Evolutionary conservation across 2,888 invertebrate species (phyloP).

Genomic region (Tetrapedia diversipes): DNA sequence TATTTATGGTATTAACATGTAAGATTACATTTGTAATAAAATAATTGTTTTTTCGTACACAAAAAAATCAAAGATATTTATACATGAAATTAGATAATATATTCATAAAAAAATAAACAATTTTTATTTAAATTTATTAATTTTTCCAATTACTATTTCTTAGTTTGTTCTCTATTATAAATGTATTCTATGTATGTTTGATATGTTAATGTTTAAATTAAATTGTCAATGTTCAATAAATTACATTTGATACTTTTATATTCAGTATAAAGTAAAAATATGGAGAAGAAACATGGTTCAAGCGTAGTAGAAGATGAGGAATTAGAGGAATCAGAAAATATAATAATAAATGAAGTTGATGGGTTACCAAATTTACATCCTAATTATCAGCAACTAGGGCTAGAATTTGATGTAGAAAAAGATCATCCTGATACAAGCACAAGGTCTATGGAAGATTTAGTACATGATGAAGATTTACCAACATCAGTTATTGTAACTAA

Average conservation of each 20-base stretch:
- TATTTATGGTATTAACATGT: not conserved
- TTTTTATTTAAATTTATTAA: not conserved
- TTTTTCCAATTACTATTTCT: not conserved
- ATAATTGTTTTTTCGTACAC: not conserved
- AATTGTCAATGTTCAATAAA: too few species aligned
- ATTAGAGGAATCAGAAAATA: slow-evolving; percentile 85
- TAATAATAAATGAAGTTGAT: slow-evolving; percentile 93
- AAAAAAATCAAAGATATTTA: not conserved
- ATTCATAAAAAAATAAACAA: not conserved
- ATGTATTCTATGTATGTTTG: not conserved
- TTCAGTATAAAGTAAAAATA: slow-evolving; percentile 62
- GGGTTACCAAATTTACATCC: slow-evolving; percentile 94
- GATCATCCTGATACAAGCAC: slow-evolving; percentile 71
- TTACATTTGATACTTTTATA: slow-evolving; percentile 12
- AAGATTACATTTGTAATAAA: slow-evolving; percentile 9
- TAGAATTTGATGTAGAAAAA: slow-evolving; percentile 82
- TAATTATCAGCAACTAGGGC: slow-evolving; percentile 88
- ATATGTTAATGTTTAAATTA: not conserved
- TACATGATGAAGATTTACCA: slow-evolving; percentile 91
- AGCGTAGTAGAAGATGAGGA: slow-evolving; percentile 73
- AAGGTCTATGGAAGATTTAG: slow-evolving; percentile 86
- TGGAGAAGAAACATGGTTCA: slow-evolving; percentile 74
- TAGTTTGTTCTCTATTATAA: not conserved
- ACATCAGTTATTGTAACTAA: slow-evolving; percentile 95
- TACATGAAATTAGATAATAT: not conserved